phyloP scores from a whole-genome alignment of 2,797 vertebrate genomes.

The Poeciliopsis turneri region DNA sequence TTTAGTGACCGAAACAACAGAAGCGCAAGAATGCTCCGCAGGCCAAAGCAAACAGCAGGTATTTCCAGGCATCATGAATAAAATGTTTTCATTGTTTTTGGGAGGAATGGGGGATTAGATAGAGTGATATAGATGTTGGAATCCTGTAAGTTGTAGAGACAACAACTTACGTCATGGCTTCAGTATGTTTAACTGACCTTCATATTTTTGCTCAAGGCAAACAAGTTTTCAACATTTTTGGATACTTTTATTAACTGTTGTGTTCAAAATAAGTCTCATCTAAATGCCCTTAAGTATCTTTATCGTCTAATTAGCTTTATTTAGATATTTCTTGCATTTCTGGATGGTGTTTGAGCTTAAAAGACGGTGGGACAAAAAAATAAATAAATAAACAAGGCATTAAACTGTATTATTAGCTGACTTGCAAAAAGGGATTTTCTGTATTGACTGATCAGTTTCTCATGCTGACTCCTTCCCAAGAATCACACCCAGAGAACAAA shows the following conservation, averaged over 20 bases:
- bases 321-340: background rate
- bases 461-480: background rate
- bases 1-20: background rate
- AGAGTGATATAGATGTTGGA: no score
- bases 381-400: background rate
- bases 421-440: background rate
- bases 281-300: background rate
- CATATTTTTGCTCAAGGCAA: background rate
- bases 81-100: no score
- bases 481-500: background rate
- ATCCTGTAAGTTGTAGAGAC: no score
- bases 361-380: background rate
- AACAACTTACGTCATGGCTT: no score
- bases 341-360: background rate
- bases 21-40: background rate
- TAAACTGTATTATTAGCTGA: background rate
- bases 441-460: background rate
- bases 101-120: no score
- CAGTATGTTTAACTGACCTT: no score
- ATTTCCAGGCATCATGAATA: background rate
- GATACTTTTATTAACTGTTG: background rate
- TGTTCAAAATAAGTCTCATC: background rate
- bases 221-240: background rate
- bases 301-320: no score
- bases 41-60: background rate